Conservation (phyloP, 2,113 vertebrate species). For the Meles meles region DNA sequence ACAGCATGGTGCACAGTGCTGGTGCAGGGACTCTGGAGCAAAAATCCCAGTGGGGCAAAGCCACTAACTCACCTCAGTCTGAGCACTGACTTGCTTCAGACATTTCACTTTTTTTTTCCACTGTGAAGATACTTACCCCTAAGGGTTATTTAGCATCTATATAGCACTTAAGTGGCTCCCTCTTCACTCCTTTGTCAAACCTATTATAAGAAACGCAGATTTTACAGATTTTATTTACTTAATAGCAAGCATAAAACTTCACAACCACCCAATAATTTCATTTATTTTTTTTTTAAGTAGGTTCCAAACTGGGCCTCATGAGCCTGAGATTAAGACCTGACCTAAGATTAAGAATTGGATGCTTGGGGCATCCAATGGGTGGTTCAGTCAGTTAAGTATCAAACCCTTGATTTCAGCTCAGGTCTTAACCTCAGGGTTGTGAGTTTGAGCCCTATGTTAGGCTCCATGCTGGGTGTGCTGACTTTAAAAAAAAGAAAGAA, state of each 20-base stretch:
- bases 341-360: too few relatives aligned
- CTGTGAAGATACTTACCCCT: background rate
- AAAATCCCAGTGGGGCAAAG: background rate
- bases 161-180: background rate
- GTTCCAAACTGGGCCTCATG: too few relatives aligned
- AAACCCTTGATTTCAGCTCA: background rate
- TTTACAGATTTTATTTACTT: background rate
- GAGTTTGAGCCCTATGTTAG: background rate
- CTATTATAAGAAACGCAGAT: background rate
- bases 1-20: background rate
- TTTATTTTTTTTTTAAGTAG: background rate
- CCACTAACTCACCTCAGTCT: background rate
- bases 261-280: background rate
- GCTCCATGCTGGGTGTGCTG: background rate
- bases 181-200: background rate
- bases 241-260: background rate
- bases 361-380: too few relatives aligned
- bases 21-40: background rate
- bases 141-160: background rate
- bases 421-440: background rate
- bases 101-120: background rate
- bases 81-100: background rate
- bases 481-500: background rate
- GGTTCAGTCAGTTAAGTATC: too few relatives aligned
- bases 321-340: too few relatives aligned